Conservation (phyloP, 1,140 invertebrate species). For the Riptortus pedestris region DNA sequence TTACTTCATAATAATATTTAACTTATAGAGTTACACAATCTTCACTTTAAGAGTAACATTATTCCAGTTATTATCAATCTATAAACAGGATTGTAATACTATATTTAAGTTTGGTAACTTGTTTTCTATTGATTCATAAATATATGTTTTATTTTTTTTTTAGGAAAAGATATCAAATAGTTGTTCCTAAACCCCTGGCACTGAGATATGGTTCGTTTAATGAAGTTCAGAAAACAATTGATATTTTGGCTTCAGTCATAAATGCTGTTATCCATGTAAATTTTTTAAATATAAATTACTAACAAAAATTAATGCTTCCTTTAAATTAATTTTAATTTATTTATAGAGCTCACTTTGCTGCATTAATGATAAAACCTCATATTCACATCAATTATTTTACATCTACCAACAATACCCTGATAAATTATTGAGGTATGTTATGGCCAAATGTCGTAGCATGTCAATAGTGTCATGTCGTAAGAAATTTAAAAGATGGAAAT, state of each 20-base stretch:
- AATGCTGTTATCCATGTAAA: slow-evolving; percentile 35
- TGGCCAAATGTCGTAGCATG: slow-evolving; percentile 45
- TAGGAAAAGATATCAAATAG: slow-evolving; percentile 29
- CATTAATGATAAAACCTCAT: slow-evolving; percentile 47
- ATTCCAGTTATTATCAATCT: too few relatives aligned
- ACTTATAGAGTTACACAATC: too few relatives aligned
- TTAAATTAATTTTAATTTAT: neutral
- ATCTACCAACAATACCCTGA: slow-evolving; percentile 62
- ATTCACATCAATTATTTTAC: slow-evolving; percentile 54
- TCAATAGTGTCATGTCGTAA: slow-evolving; percentile 48
- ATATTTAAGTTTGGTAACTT: too few relatives aligned
- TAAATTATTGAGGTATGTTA: slow-evolving; percentile 44
- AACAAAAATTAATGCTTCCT: neutral
- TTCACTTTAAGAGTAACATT: too few relatives aligned
- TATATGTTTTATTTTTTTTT: slow-evolving; percentile 12
- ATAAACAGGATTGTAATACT: too few relatives aligned
- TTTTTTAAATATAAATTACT: too few relatives aligned
- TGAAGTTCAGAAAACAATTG: slow-evolving; percentile 34
- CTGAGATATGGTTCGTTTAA: slow-evolving; percentile 25
- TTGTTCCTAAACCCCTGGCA: slow-evolving; percentile 14
- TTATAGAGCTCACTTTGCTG: slow-evolving; percentile 50
- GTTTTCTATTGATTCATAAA: too few relatives aligned
- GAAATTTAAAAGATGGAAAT: slow-evolving; percentile 26
- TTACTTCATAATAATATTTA: too few relatives aligned
- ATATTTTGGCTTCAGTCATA: slow-evolving; percentile 36